These are phyloP conservation scores for Alcedo atthis DNA, from an alignment of 2,797 vertebrate species.

Conservation along the genomic window DNA sequence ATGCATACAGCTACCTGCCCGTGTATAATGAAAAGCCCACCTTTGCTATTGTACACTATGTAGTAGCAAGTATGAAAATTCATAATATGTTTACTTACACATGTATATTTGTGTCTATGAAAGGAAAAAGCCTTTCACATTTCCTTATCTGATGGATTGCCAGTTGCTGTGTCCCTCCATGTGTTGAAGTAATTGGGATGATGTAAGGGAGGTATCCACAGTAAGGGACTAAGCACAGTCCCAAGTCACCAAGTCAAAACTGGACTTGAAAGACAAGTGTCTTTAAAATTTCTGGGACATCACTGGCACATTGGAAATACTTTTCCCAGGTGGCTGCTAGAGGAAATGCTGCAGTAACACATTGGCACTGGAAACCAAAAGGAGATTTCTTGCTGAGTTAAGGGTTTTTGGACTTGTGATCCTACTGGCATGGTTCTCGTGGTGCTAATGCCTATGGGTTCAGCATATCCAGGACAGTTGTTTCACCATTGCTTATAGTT, in stretches of 20 bases:
- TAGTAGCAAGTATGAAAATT: background rate
- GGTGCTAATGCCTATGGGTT: background rate
- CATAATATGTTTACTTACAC: background rate
- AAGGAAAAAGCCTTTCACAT: background rate
- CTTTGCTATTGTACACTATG: background rate
- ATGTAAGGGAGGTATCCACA: background rate
- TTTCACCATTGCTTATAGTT: background rate
- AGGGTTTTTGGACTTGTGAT: background rate
- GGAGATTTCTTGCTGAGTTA: background rate
- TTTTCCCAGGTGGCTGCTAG: background rate
- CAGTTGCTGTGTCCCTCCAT: background rate
- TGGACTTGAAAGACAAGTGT: background rate
- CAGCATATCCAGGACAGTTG: background rate
- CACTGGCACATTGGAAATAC: background rate
- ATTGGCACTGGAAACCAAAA: background rate
- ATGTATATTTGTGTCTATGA: background rate
- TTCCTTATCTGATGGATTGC: background rate
- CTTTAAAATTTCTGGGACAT: background rate
- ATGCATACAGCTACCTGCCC: accelerated
- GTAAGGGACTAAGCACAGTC: background rate
- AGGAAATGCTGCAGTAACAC: background rate
- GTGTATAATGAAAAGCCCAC: background rate
- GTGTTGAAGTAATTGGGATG: accelerated
- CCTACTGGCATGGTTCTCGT: background rate
- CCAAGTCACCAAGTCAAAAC: background rate